phyloP scores from a whole-genome alignment of 2,888 invertebrate species.

The Cepaea hortensis region DNA sequence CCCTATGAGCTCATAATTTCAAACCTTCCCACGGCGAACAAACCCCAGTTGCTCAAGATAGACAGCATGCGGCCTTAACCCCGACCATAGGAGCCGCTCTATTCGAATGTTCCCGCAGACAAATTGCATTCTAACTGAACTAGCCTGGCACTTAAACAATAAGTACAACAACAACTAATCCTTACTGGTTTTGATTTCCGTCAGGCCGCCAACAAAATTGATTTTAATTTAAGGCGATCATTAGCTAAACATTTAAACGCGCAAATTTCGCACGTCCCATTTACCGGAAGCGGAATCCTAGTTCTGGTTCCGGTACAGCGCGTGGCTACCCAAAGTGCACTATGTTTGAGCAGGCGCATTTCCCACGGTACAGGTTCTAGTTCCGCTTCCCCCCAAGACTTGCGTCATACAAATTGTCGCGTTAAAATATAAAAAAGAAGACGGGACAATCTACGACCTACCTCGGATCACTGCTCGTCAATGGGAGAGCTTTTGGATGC shows the following conservation, averaged over 20 bases:
- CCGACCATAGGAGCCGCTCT: too few species aligned
- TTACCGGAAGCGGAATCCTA: conserved; percentile 27
- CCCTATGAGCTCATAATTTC: too few species aligned
- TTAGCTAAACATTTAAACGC: conserved; percentile 36
- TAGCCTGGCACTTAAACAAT: too few species aligned
- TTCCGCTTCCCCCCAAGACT: conserved; percentile 26
- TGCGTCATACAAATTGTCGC: not conserved
- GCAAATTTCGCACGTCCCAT: conserved; percentile 41
- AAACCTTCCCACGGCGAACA: too few species aligned
- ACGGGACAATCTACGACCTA: not conserved
- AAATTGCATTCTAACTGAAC: too few species aligned
- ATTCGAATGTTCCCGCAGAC: too few species aligned
- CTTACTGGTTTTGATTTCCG: not conserved
- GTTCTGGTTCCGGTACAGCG: conserved; percentile 40
- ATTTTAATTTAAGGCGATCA: conserved; percentile 45
- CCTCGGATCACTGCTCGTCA: conserved; percentile 14
- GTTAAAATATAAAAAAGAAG: not conserved
- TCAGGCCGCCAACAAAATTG: conserved; percentile 17
- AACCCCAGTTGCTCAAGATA: too few species aligned
- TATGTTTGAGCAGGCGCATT: conserved; percentile 39
- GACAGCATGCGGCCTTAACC: too few species aligned
- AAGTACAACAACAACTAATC: not conserved
- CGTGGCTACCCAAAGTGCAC: conserved; percentile 40
- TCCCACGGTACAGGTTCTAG: conserved; percentile 44
- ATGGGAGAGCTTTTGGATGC: not conserved